Evolutionary conservation across 2,113 vertebrate genomes (phyloP).

Genomic region (Cebidichthys violaceus): DNA sequence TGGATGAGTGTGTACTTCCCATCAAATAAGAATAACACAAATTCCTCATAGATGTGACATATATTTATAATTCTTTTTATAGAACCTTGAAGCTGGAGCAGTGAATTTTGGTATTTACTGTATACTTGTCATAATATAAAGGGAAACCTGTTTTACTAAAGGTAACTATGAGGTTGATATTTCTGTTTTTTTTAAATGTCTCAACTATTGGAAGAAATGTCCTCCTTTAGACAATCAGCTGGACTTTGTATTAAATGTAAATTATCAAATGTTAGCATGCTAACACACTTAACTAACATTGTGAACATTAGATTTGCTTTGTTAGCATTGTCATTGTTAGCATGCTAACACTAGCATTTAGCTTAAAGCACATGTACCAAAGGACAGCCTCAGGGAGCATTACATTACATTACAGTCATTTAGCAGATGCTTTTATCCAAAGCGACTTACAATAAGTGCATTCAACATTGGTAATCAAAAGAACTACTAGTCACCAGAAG

Average conservation of each 20-base stretch:
- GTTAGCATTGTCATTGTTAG: neutral
- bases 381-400: neutral
- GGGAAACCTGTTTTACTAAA: neutral
- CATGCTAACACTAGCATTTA: neutral
- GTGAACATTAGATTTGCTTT: neutral
- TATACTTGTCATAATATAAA: neutral
- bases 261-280: neutral
- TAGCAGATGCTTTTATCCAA: too few relatives aligned
- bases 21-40: neutral
- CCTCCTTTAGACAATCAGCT: neutral
- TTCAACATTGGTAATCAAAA: too few relatives aligned
- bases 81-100: neutral
- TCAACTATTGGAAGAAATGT: neutral
- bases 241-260: neutral
- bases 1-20: neutral
- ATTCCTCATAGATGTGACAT: neutral
- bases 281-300: neutral
- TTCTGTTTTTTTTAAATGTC: neutral
- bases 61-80: neutral
- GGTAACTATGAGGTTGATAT: too few relatives aligned
- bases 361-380: neutral
- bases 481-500: too few relatives aligned
- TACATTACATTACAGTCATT: too few relatives aligned
- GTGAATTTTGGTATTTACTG: neutral
- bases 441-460: too few relatives aligned